phyloP scores from a whole-genome alignment of 2,888 invertebrate genomes.

The Zhuqinia jingwanae region DNA sequence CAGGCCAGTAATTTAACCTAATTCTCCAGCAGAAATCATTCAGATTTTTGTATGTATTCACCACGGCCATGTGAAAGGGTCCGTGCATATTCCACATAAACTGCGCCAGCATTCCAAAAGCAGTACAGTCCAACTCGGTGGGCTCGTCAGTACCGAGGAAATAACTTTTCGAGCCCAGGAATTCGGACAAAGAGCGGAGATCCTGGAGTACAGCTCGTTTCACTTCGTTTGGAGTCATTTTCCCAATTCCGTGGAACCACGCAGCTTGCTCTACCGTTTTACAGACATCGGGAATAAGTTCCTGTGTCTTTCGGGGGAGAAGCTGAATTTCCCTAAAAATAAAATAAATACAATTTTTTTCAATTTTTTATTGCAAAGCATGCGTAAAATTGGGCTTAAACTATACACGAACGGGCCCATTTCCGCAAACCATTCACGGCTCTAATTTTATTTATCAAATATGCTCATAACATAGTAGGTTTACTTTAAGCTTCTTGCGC shows the following conservation, averaged over 20 bases:
- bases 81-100: conserved; percentile 78
- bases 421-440: no score
- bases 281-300: conserved; percentile 75
- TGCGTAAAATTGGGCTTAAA: no score
- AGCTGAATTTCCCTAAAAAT: conserved; percentile 69
- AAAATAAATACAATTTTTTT: no score
- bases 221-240: conserved; percentile 75
- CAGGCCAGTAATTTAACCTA: conserved; percentile 75
- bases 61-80: conserved; percentile 73
- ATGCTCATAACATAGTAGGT: background rate
- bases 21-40: conserved; percentile 77
- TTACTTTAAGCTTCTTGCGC: conserved; percentile 64
- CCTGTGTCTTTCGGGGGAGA: conserved; percentile 70
- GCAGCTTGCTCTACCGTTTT: conserved; percentile 75
- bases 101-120: conserved; percentile 77
- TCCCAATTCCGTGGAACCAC: conserved; percentile 78
- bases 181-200: conserved; percentile 72
- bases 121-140: conserved; percentile 78
- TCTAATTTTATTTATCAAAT: background rate
- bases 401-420: no score
- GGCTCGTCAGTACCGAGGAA: conserved; percentile 71
- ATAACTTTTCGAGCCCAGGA: conserved; percentile 73
- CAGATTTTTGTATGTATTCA: conserved; percentile 68
- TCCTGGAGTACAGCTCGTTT: conserved; percentile 67
- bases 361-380: conserved; percentile 15